Base-by-base conservation (phyloP, 2,888 invertebrate genomes). In the Biston betularia region DNA sequence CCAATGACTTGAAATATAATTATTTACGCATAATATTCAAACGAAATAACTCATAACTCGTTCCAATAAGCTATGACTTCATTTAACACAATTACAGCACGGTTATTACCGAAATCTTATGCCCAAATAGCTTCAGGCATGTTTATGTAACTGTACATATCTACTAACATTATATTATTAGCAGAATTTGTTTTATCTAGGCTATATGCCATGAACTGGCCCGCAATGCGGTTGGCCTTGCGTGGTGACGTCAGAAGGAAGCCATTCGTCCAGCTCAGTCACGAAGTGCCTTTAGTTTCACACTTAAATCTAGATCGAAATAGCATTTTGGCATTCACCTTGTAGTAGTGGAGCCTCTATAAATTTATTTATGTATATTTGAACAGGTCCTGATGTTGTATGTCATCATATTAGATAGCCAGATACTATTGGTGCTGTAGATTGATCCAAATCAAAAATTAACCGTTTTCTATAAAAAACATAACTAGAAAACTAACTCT, bases 191-290 rank as follows among this genome's bases (percentile, higher is more conserved):
- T 33, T 42, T 14, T 63, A 66, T 62, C 53, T 65, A 59, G 62
- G 69, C 73, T 62, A 59, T 62, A 59, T 62, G 56, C 56, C 60
- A 64, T 68, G 76, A 76, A 77, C 79, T 72, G 73, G 72, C 48
- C 40, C 46, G 80, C 76, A 82, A 85, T 85, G 84, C 77, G 69
- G 81, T 70, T 76, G 79, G 81, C 83, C 85, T 86, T 85, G 78
- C 57, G 14, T 34, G 61, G 58, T 85, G 81, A 84, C 84, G 80
- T 84, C 83, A 85, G 73, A 69, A 86, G 86, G 87, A 87, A 87
- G 84, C 82, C 73, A 76, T 75, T 75, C 81, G 80, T 75, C 82
- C 85, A 78, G 76, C 69, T 78, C 79, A 75, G 77, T 80, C 81
- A 82, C 80, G 76, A 85, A 80, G 73, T 81, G 77, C 44, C 57